Base-by-base conservation (phyloP, 2,888 invertebrate species). In the Drosophila picticornis region DNA sequence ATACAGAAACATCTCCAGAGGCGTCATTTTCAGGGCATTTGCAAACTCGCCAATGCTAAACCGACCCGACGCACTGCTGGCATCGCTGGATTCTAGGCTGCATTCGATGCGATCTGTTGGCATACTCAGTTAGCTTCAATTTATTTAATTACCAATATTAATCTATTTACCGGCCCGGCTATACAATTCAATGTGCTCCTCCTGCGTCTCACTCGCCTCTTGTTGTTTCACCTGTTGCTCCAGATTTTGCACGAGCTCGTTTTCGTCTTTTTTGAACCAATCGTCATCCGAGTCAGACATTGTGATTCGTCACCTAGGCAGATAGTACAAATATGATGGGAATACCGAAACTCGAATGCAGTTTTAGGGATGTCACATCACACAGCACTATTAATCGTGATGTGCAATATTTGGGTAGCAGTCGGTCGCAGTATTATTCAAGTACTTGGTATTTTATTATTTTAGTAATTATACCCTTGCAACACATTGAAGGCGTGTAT, bases 251-350 rank as follows among this genome's bases (percentile, higher is more conserved):
- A 91, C 84, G 46, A 93, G 77, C 22, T 92, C 90, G 29, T 93
- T 91, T 55, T 93, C 92, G 61, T 93, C 93, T 65, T 93, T 91
- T 16, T 90, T 88, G 40, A 93, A 93, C 93, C 93, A 93, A 82
- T 93, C 93, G 22, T 86, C 83, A 40, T 90, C 91, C 1, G 90
- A 88, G 10, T 66, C 76, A 16, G 86, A 75, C 86, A 87, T 86
- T 2, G 10, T 55, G 27, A 36, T 46, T 4, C 13, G 48, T 40
- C 25, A 32, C 32, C 1, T n/a, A 31, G 11, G 31, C 4, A 27
- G 22, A 61, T 32, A 16, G 19, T 40, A 10, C 13, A 4, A 53
- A 32, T 63, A 48, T 31, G 43, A n/a, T 46, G 67, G 64, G 66
- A 64, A 56, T 61, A 31, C 65, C 77, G 27, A 36, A 0, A 22